Conservation (phyloP, 2,888 invertebrate genomes). For the Eumerus sabulonum region DNA sequence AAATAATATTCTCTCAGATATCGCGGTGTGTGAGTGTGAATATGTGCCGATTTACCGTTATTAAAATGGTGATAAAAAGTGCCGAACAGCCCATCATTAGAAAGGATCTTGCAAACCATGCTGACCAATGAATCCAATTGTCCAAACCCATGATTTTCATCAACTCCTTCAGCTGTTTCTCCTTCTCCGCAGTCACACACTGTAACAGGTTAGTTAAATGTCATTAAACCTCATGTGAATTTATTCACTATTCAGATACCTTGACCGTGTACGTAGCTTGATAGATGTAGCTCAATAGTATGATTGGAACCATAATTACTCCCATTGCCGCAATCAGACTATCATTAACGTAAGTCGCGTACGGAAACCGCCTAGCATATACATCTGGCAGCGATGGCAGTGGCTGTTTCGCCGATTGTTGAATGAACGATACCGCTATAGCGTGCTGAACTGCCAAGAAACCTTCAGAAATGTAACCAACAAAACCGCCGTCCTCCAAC, state of each 20-base stretch:
- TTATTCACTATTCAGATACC: constrained; percentile 72
- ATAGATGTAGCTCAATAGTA: constrained; percentile 90
- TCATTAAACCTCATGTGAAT: neutral
- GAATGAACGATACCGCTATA: constrained; percentile 79
- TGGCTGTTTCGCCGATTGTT: constrained; percentile 56
- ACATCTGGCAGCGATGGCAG: constrained; percentile 71
- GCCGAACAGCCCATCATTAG: constrained; percentile 83
- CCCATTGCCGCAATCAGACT: constrained; percentile 83
- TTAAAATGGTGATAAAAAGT: constrained; percentile 80
- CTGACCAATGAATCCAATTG: constrained; percentile 91
- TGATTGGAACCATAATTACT: constrained; percentile 85
- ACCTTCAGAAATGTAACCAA: constrained; percentile 82
- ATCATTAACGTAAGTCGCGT: constrained; percentile 86
- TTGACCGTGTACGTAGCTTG: constrained; percentile 88
- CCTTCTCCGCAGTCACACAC: constrained; percentile 82
- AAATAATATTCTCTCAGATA: too few relatives aligned
- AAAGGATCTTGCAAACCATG: constrained; percentile 91
- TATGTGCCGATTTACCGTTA: constrained; percentile 81
- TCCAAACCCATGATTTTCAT: constrained; percentile 95
- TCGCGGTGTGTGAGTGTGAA: too few relatives aligned
- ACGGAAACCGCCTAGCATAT: constrained; percentile 83
- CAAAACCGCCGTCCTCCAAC: constrained; percentile 82
- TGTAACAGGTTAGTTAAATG: constrained; percentile 42
- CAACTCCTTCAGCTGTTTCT: constrained; percentile 86
- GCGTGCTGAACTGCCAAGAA: constrained; percentile 84